Percentiles rank a stretch among this genome's conserved stretches.
These are phyloP conservation scores for Serripes groenlandicus DNA, from an alignment of 2,888 invertebrate genomes.

Conservation along the genomic window DNA sequence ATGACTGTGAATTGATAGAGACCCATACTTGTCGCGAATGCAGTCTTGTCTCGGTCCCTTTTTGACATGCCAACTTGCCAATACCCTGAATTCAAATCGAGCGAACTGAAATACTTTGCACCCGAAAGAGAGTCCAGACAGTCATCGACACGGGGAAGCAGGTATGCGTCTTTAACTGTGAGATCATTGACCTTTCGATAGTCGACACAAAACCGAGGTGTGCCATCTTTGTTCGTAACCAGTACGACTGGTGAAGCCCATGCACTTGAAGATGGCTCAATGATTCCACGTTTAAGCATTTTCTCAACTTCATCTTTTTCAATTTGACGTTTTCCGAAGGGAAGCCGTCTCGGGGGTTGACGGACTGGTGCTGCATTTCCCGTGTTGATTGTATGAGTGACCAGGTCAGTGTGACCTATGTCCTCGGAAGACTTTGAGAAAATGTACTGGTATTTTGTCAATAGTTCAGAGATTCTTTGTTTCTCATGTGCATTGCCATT, in stretches of 20 bases:
- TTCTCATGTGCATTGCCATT: background rate
- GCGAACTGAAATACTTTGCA: conserved; percentile 46
- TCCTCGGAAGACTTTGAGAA: conserved; percentile 53
- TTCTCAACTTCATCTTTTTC: conserved; percentile 46
- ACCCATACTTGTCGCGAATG: conserved; percentile 48
- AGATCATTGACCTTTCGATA: conserved; percentile 59
- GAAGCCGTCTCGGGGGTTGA: conserved; percentile 38
- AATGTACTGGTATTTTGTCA: background rate
- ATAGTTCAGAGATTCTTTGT: background rate
- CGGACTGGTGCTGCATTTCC: conserved; percentile 40
- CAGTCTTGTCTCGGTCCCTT: conserved; percentile 58
- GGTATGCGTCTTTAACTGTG: conserved; percentile 52
- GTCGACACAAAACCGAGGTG: conserved; percentile 57
- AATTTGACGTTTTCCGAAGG: conserved; percentile 35
- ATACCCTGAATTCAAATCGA: conserved; percentile 62
- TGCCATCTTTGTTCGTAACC: conserved; percentile 53
- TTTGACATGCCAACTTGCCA: conserved; percentile 57
- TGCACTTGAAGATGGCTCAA: conserved; percentile 57
- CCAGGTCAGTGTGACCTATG: conserved; percentile 42
- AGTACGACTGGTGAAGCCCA: conserved; percentile 62
- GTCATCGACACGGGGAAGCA: conserved; percentile 60
- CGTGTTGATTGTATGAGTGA: conserved; percentile 51
- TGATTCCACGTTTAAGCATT: conserved; percentile 51
- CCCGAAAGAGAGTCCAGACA: conserved; percentile 57
- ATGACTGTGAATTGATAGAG: conserved; percentile 32